Evolutionary conservation across 2,888 invertebrate species (phyloP).

Genomic region (Digitonthophagus gazella): DNA sequence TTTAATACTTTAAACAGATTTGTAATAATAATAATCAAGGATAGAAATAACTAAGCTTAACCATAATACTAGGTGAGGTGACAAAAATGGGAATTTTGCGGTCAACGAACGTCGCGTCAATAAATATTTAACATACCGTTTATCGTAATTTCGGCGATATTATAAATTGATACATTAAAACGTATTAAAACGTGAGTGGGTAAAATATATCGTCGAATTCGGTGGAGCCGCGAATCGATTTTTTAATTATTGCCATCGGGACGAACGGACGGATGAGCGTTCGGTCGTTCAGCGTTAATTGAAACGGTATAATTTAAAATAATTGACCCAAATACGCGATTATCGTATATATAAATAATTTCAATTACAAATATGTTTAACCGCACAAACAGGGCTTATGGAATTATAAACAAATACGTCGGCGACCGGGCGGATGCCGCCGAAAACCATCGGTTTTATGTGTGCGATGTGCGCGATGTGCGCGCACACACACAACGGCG

Average conservation of each 20-base stretch:
- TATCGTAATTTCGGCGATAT: conserved; percentile 19
- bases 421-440: neutral
- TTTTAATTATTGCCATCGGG: conserved; percentile 22
- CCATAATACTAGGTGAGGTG: neutral
- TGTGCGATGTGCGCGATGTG: neutral
- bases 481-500: neutral
- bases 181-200: conserved; percentile 19
- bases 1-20: conserved; percentile 1
- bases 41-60: no score
- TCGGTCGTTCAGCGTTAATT: conserved; percentile 22
- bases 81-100: conserved; percentile 14
- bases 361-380: conserved; percentile 27
- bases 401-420: conserved; percentile 11
- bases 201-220: conserved; percentile 11
- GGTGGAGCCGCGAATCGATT: conserved; percentile 16
- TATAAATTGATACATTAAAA: conserved; percentile 26
- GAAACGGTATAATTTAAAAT: conserved; percentile 28
- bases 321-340: conserved; percentile 30
- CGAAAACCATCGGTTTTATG: neutral
- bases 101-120: neutral
- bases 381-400: conserved; percentile 23
- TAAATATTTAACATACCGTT: conserved; percentile 26
- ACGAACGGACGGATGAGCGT: neutral
- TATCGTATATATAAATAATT: conserved; percentile 29
- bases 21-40: no score